Conservation (phyloP, 2,113 vertebrate genomes). For the Chloroceryle aenea region DNA sequence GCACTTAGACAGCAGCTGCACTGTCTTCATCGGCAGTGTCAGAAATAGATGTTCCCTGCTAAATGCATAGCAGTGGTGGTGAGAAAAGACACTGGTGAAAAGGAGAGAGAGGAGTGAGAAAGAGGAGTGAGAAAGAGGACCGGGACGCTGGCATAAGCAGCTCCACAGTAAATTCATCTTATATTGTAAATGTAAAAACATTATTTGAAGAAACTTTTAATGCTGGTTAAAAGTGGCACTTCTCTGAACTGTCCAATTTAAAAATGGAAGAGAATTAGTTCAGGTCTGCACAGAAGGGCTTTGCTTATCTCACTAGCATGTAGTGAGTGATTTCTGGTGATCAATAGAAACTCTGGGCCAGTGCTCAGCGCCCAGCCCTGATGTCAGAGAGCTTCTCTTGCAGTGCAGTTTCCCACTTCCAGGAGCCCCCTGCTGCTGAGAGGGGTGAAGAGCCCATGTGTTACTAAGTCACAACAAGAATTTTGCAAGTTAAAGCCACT, state of each 20-base stretch:
- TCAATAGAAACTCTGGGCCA: neutral
- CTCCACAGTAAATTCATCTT: neutral
- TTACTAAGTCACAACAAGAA: neutral
- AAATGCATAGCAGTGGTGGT: neutral
- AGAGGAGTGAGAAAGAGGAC: neutral
- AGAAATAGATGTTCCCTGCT: neutral
- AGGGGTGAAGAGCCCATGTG: neutral
- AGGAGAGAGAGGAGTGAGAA: neutral
- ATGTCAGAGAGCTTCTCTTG: neutral
- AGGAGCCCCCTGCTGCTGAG: constrained; percentile 54
- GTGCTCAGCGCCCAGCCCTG: neutral
- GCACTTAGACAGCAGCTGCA: neutral
- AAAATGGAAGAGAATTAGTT: neutral
- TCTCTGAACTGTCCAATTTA: neutral
- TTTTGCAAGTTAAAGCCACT: neutral
- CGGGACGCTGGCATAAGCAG: neutral
- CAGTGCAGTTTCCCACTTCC: neutral
- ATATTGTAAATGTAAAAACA: neutral
- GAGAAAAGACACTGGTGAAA: neutral
- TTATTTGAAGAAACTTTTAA: neutral
- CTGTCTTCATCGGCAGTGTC: neutral
- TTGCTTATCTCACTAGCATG: neutral
- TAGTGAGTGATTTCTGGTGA: neutral
- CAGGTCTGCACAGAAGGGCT: neutral
- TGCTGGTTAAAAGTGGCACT: neutral